Base-by-base conservation (phyloP, 2,113 vertebrate genomes). In the Oryzias melastigma region DNA sequence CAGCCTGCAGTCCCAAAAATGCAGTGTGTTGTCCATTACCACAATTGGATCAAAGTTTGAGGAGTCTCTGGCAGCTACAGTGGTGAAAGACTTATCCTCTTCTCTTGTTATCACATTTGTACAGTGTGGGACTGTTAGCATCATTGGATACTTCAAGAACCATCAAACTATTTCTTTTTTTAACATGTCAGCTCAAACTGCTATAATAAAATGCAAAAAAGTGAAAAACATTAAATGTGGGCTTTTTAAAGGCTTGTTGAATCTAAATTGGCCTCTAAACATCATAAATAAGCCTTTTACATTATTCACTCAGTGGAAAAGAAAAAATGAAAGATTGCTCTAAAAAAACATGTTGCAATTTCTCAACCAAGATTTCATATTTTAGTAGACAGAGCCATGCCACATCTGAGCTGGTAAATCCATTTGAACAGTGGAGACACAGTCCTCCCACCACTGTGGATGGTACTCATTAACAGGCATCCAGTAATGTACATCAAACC, bases 11-110 rank as follows among this genome's bases (percentile, higher is more conserved):
- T 78, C 71, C 68, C 68, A 80, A 78, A 87, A 84, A 76, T 3
- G 8, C 35, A 12, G 7, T 77, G 81, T 83, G 82, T 78, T 73
- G 69, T 74, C 79, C 70, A 72, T 80, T 76, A 80, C 79, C 80
- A 87, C 82, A 88, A 87, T 84, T 84, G 86, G 82, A 88, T 85
- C 73, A 73, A 57, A 82, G 89, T 89, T 71, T n/a, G 68, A 85
- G 64, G 54, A 71, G 78, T 64, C 77, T 80, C 85, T 85, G 81
- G 86, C 24, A 84, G 84, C 83, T 69, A 75, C 14, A 29, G 84
- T 71, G 86, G 80, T 84, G 81, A 84, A 77, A 85, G 80, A 78
- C 71, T 71, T 75, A 77, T 87, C 84, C 58, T 80, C 65, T 71
- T 60, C 66, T 66, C 72, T 73, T 80, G 75, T 85, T 81, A 78